Evolutionary conservation across 1,140 invertebrate species (phyloP).

Genomic region (Drosophila truncata): DNA sequence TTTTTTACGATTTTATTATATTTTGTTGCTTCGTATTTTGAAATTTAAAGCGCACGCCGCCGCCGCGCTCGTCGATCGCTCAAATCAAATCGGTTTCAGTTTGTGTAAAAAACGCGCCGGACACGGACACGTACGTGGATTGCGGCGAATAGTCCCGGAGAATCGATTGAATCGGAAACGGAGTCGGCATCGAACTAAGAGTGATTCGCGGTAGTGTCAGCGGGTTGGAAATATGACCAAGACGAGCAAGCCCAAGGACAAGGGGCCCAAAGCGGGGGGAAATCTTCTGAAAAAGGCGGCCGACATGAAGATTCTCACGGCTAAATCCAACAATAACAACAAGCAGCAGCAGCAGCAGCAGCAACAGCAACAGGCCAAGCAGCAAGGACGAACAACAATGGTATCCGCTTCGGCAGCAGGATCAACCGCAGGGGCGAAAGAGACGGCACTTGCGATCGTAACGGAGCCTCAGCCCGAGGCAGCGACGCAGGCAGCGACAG

Average conservation of each 20-base stretch:
- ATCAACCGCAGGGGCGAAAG: slow-evolving; percentile 51
- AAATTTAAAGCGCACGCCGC: slow-evolving; percentile 64
- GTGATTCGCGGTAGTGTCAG: neutral
- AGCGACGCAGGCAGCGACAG: slow-evolving; percentile 27
- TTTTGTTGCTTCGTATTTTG: slow-evolving; percentile 59
- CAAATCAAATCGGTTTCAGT: slow-evolving; percentile 55
- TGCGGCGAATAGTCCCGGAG: slow-evolving; percentile 49
- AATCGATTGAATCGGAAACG: slow-evolving; percentile 12
- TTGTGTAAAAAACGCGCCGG: slow-evolving; percentile 75
- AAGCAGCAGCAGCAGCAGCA: slow-evolving; percentile 33
- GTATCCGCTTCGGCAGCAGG: slow-evolving; percentile 43
- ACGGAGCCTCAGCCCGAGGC: slow-evolving; percentile 29
- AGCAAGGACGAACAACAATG: slow-evolving; percentile 46
- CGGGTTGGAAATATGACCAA: slow-evolving; percentile 60
- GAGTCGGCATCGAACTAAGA: neutral
- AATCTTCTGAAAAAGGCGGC: slow-evolving; percentile 71
- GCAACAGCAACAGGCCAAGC: slow-evolving; percentile 21
- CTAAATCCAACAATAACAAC: slow-evolving; percentile 65
- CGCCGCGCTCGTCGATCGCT: slow-evolving; percentile 9
- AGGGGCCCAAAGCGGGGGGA: slow-evolving; percentile 36
- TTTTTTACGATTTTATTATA: slow-evolving; percentile 70
- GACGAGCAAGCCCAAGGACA: slow-evolving; percentile 69
- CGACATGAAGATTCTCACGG: slow-evolving; percentile 77
- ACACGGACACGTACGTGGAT: slow-evolving; percentile 73
- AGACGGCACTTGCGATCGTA: slow-evolving; percentile 58